These are phyloP conservation scores for Mus caroli DNA, from an alignment of 2,797 vertebrate species.

Conservation along the genomic window DNA sequence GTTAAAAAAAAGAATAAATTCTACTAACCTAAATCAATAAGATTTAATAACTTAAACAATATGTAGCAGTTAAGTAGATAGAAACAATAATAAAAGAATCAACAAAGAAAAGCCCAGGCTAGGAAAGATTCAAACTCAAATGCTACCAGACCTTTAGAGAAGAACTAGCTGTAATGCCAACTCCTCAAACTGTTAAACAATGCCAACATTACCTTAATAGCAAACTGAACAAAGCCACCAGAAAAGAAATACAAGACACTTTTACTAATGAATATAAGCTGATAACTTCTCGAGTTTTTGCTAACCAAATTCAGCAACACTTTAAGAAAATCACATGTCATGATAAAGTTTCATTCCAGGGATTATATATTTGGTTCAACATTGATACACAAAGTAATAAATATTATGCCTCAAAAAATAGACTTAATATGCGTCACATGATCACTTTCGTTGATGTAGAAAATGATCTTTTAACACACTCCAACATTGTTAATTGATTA, in stretches of 20 bases:
- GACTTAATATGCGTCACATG: neutral
- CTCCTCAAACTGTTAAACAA: neutral
- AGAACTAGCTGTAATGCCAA: neutral
- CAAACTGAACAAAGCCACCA: neutral
- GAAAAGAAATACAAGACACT: neutral
- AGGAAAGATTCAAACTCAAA: neutral
- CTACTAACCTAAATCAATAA: neutral
- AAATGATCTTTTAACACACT: neutral
- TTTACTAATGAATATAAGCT: neutral
- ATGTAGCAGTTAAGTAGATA: neutral
- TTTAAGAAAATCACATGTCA: neutral
- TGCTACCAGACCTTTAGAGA: neutral
- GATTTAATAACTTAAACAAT: neutral
- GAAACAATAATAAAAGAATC: neutral
- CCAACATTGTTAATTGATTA: neutral
- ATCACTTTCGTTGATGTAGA: neutral
- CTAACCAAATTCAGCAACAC: neutral
- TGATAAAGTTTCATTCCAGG: neutral
- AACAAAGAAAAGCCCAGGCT: neutral
- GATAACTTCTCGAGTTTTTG: neutral
- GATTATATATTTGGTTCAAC: neutral
- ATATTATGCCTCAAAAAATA: neutral
- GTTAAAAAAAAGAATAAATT: neutral
- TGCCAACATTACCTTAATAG: neutral
- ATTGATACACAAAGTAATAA: neutral